Conservation (phyloP, 1,140 invertebrate genomes). For the Brachionus koreanus region DNA sequence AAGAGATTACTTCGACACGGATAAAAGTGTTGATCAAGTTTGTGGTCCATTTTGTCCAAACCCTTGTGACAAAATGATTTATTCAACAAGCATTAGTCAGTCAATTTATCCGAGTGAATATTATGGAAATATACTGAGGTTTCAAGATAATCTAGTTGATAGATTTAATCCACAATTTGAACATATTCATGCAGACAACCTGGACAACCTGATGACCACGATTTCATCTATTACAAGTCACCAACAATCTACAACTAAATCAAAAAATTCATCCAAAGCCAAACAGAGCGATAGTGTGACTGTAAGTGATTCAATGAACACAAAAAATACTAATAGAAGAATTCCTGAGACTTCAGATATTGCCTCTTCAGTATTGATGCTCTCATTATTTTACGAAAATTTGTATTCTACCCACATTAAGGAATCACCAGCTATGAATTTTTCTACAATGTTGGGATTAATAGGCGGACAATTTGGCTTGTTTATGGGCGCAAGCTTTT, state of each 20-base stretch:
- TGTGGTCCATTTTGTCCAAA: background rate
- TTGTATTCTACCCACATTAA: background rate
- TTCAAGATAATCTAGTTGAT: background rate
- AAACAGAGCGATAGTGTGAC: background rate
- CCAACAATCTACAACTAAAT: no score
- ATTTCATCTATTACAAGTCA: background rate
- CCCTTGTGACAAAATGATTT: background rate
- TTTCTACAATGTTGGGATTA: background rate
- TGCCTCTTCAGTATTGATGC: background rate
- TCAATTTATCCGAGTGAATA: background rate
- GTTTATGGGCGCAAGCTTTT: constrained; percentile 18
- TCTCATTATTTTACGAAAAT: background rate
- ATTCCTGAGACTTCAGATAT: background rate
- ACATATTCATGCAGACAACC: background rate
- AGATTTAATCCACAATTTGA: background rate
- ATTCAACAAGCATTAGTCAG: background rate
- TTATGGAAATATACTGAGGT: background rate
- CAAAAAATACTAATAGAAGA: background rate
- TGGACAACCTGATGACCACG: background rate
- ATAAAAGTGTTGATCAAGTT: background rate
- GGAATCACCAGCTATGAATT: background rate
- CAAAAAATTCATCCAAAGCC: background rate
- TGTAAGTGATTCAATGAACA: background rate
- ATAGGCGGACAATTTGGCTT: background rate
- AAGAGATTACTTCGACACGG: background rate